Base-by-base conservation (phyloP, 2,888 invertebrate genomes). In the Ditula angustiorana region DNA sequence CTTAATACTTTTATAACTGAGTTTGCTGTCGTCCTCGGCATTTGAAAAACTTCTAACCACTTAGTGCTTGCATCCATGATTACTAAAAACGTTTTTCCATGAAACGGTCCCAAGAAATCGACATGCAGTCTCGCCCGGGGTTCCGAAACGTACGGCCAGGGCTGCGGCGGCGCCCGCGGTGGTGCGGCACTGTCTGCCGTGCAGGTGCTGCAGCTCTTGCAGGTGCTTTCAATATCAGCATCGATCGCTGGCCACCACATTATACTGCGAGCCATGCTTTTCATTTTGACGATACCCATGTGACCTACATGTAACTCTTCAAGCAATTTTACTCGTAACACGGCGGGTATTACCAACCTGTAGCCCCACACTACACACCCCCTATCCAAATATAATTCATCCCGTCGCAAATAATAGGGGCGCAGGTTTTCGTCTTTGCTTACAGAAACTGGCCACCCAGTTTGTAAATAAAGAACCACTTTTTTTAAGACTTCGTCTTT, bases 211-310 rank as follows among this genome's bases (percentile, higher is more conserved):
- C 53, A 55, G 4, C 10, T 13, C 16, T 11, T 35, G 10, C 53
- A 37, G 10, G 13, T 1, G 16, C 16, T n/a, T 13, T 55, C 53
- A 5, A 55, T 10, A 8, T 37, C 53, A 1, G 35, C 53, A 8
- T 53, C 35, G 7, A 53, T 53, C 35, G 35, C 53, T 23, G 53
- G 53, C 53, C 53, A 55, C 53, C 53, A 55, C 53, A 55, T 26
- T 4, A 55, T 5, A 10, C 53, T 55, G 7, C 53, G 53, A 4
- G 53, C 53, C 13, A 55, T 37, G 24, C 35, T 24, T 24, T 55
- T 55, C 53, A 55, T 55, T 37, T 37, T 55, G 0, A 55, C 53
- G 4, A 55, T 37, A 0, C 53, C 53, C 37, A 55, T 37, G 53
- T 55, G 53, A 2, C 53, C 53, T 3, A 24, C 24, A 16, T 55